phyloP scores from a whole-genome alignment of 2,888 invertebrate species.

The Archaeoteleia sp. region DNA sequence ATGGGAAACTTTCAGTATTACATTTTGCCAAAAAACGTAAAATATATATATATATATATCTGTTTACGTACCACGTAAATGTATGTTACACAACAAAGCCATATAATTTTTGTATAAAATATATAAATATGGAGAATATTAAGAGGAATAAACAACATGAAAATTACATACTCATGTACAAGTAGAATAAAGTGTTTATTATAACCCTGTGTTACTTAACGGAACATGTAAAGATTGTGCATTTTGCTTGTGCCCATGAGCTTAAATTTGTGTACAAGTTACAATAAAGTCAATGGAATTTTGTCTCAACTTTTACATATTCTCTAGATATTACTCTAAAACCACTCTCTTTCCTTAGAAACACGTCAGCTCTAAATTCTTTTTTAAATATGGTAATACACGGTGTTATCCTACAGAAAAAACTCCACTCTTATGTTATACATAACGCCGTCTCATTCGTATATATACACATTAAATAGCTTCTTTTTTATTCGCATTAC shows the following conservation, averaged over 20 bases:
- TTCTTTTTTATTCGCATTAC: slow-evolving; percentile 7
- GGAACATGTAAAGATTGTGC: slow-evolving; percentile 66
- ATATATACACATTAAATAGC: slow-evolving; percentile 14
- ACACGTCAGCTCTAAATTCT: not conserved
- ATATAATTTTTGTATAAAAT: no score
- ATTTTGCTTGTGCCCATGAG: slow-evolving; percentile 65
- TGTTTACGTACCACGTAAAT: no score
- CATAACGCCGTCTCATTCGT: not conserved
- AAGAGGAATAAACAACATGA: no score
- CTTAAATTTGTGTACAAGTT: slow-evolving; percentile 26
- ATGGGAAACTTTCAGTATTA: no score
- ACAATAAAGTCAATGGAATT: slow-evolving; percentile 32
- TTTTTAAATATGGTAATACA: not conserved
- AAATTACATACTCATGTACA: slow-evolving; percentile 21
- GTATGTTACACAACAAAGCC: no score
- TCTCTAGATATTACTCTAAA: no score
- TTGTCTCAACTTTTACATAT: no score
- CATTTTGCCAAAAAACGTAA: no score
- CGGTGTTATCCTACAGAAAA: not conserved
- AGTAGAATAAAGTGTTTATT: slow-evolving; percentile 69
- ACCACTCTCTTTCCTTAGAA: no score
- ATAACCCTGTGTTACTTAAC: slow-evolving; percentile 66
- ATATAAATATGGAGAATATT: no score
- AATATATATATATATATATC: no score
- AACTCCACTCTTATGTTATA: not conserved